Evolutionary conservation across 2,797 vertebrate genomes (phyloP).

Genomic region (Cottoperca gobio): DNA sequence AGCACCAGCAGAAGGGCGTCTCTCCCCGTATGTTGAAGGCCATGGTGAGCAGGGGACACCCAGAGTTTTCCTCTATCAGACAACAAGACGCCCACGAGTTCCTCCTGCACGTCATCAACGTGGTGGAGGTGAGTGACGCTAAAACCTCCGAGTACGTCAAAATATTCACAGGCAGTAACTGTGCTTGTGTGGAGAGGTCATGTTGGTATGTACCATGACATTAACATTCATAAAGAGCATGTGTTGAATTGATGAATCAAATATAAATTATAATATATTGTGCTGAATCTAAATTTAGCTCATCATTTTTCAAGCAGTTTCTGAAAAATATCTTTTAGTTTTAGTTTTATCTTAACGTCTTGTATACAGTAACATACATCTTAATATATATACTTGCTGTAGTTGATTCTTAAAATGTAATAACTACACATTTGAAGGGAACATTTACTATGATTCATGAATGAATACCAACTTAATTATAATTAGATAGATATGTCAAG

Average conservation of each 20-base stretch:
- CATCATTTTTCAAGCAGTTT: background rate
- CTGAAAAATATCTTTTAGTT: background rate
- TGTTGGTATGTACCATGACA: background rate
- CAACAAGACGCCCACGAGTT: slow-evolving; percentile 97
- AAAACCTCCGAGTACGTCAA: background rate
- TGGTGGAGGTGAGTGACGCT: slow-evolving; percentile 90
- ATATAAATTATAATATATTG: background rate
- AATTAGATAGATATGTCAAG: background rate
- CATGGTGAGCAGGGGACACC: slow-evolving; percentile 92
- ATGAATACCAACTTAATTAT: too few relatives aligned
- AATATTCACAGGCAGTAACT: background rate
- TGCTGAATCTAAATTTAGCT: background rate
- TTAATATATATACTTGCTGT: too few relatives aligned
- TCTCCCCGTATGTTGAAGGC: slow-evolving; percentile 95
- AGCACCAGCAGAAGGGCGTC: slow-evolving; percentile 94
- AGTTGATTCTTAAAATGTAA: too few relatives aligned
- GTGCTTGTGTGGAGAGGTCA: background rate
- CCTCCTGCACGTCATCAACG: slow-evolving; percentile 92
- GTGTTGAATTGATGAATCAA: background rate
- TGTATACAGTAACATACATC: too few relatives aligned
- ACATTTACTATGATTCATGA: too few relatives aligned
- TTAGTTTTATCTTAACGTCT: too few relatives aligned
- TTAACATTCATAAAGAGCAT: background rate
- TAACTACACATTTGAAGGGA: too few relatives aligned
- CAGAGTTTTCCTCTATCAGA: slow-evolving; percentile 96